Evolutionary conservation across 2,888 invertebrate species (phyloP), one percentile per base, ranked within the genome.

Genomic region (Drosophila barbarae): DNA sequence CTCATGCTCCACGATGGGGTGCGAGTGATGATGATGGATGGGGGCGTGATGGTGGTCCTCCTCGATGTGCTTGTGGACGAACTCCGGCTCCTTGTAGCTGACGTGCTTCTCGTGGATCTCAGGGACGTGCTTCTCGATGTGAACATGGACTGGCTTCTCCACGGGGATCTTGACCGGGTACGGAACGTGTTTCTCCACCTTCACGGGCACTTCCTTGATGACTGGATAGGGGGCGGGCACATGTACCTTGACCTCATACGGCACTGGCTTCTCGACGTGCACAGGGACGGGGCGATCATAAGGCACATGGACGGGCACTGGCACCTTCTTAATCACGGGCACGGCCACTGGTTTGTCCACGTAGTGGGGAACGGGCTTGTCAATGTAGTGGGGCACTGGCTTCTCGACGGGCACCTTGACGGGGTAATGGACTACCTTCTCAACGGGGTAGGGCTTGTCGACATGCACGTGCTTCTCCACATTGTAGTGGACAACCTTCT

Each of bases 381-480:
- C 90, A 5, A 91, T 88, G 60, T 89, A 88, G 56, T 92, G 92
- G 71, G 93, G 95, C 68, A 94, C 93, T 54, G 93, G 93, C 88
- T 92, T 92, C 86, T 93, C 93, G 44, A 92, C 92, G 69, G 91
- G 93, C 34, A 93, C 93, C 85, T 93, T 92, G 21, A 94, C 94
- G 70, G 94, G 93, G 92, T 93, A 94, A 26, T 94, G 94, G 9
- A 91, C 92, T 81, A 93, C 91, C 88, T 94, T 94, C 80, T 93
- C 93, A 0, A 95, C 94, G 28, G 94, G 94, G 36, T 93, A 92
- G 10, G 92, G 94, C 28, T 94, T 94, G 86, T 95, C 94, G 7
- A 95, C 94, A 50, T 91, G 92, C 74, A 95, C 94, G 85, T 93
- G 91, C 72, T 95, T 94, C 87, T 94, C 93, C 35, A 94, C 94